Base-by-base conservation (phyloP, 2,113 vertebrate species). In the Eulemur rufifrons region DNA sequence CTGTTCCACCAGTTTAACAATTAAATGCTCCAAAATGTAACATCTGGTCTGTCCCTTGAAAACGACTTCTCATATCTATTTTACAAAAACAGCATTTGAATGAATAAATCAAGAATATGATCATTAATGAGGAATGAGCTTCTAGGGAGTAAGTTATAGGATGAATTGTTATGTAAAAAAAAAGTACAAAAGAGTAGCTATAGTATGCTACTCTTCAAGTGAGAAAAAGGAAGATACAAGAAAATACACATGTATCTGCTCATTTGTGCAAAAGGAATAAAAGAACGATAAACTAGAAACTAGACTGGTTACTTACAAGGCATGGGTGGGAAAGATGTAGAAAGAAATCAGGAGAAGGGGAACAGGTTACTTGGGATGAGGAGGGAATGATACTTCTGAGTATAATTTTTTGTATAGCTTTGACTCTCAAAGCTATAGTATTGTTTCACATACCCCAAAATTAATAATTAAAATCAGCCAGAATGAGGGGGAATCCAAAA, bases 101-200 rank as follows among this genome's bases (percentile, higher is more conserved):
- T 90, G 25, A 86, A 21, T 85, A 76, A 95, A 76, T 90, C 14
- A 54, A 93, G 89, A 95, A 83, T 54, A 39, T 61, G 29, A 87
- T 87, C 63, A 87, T 63, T 86, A 81, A 15, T 92, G 50, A 92
- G 37, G 56, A 83, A 78, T 73, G 52, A 83, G 13, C 34, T 73
- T 64, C 34, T 89, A 81, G 34, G 45, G 7, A 52, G 3, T 89
- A 23, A 92, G 29, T 89, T 71, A 54, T 87, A 73, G 54, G 73
- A 56, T 39, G 80, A 29, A 71, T 18, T 3, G 6, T 47, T 82
- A 64, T 34, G 8, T 93, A 66, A 47, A 83, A 80, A 56, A 56
- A 37, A 47, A 80, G 29, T 59, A 1, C 39, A 45, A 37, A 68
- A 73, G 59, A 68, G 8, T 76, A 47, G 32, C 23, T 63, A 7